Evolutionary conservation across 1,140 invertebrate species (phyloP), one percentile per base, ranked within the genome.

Genomic region (Heliconius eleuchia): DNA sequence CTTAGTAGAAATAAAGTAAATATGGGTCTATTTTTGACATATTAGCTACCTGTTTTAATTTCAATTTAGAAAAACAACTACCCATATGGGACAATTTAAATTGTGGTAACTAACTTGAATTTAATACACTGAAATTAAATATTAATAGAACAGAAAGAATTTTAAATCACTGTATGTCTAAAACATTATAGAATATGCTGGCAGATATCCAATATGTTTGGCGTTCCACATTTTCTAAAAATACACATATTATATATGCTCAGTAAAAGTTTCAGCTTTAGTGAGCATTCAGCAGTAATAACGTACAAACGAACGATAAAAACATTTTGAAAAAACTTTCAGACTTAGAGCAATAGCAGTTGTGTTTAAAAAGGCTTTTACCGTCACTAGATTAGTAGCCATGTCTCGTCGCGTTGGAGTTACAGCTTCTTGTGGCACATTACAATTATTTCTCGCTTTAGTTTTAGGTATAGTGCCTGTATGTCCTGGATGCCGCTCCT

Each of bases 371-470:
- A 27, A 30, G 60, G 16, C 19, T 74, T 88, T 87, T 88, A 95
- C 94, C 87, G 92, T 88, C 75, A 91, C 93, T 74, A 95, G 85
- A 89, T 95, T 94, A 60, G 90, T 90, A 80, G 93, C 91, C 89
- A 95, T 94, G 81, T 95, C 94, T 89, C 94, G 87, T 85, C 94
- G 89, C 42, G 94, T 95, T 27, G 94, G 94, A 76, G 94, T 95
- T 79, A 95, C 94, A 83, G 93, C 94, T 85, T 95, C 94, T 84
- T 95, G 94, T 27, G 94, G 94, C 39, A 95, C 94, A 94, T 95
- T 95, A 81, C 92, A 94, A 86, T 94, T 94, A 76, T 94, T 94
- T 77, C 93, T 88, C 27, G 88, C 92, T 90, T 95, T 95, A 70
- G 93, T 94, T 84, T 95, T 95, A 42, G 94, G 94, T 82, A 95